Evolutionary conservation across 1,140 invertebrate species (phyloP), one percentile per base, ranked within the genome.

Genomic region (Dufourea novaeangliae): DNA sequence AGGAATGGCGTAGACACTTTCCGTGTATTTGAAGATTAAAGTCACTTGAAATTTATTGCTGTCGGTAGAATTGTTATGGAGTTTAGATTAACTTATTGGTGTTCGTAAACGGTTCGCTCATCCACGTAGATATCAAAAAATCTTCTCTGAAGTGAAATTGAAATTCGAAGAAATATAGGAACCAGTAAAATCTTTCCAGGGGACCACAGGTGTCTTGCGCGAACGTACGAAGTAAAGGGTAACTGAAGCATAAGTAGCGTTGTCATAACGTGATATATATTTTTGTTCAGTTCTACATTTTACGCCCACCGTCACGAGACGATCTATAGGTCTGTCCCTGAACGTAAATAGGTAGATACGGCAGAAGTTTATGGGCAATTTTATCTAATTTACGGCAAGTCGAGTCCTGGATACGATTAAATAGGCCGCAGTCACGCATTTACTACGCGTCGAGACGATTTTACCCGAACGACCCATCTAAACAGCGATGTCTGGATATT

Each of bases 281-380:
- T 44, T 74, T 22, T 29, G 32, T 74, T 56, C 34, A 4, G 67
- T 74, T 25, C 32, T 22, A 5, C 29, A 27, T 50, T 41, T 74
- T 25, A 54, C 46, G 46, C 17, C 25, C 25, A 3, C 37, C 44
- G 72, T 66, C 72, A 74, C 50, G 62, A 32, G 56, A 74, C 62
- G 20, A 59, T 32, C 75, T 34, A 44, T n/a, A 41, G 73, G 69
- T 56, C 44, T 77, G 79, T 71, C 62, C 39, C 52, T 4, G n/a
- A 59, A 68, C 54, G 67, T 71, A 57, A 81, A 46, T 20, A 32
- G 71, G 14, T 61, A 75, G 62, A 80, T 83, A 84, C n/a, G 81
- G 57, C 61, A 73, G 29, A 84, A 85, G 29, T 84, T 85, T 85
- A 85, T 66, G 78, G 75, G 68, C 82, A 74, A 85, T 83, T 83